Evolutionary conservation across 35 echinoderm and acorn worm genomes (phyloP).

Genomic region (Amphiura filiformis): DNA sequence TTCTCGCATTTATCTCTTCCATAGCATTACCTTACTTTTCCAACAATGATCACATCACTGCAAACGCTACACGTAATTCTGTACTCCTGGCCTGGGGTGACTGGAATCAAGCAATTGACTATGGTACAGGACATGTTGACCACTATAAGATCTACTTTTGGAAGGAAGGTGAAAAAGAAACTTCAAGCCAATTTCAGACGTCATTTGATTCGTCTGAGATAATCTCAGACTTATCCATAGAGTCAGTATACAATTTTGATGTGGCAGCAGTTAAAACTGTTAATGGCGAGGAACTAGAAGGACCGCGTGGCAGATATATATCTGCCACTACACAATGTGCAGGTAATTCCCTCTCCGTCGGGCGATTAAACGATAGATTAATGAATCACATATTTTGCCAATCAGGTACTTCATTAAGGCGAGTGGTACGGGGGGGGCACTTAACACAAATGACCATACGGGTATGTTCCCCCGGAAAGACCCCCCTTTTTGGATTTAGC

Average conservation of each 20-base stretch:
- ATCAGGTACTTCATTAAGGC: too few species aligned
- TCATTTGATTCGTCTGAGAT: not conserved
- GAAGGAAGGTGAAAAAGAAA: not conserved
- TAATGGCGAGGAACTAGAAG: not conserved
- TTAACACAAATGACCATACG: too few species aligned
- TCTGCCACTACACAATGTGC: not conserved
- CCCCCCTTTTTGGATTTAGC: too few species aligned
- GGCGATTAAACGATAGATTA: too few species aligned
- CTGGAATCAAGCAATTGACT: not conserved
- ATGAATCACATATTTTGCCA: too few species aligned
- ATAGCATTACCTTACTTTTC: not conserved
- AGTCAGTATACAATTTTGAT: not conserved
- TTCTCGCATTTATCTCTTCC: too few species aligned
- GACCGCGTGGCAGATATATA: not conserved
- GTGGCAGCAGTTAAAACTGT: not conserved
- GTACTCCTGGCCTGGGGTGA: not conserved
- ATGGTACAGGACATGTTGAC: not conserved
- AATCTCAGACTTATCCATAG: not conserved
- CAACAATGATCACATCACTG: not conserved
- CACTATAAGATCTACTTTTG: not conserved
- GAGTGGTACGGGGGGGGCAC: too few species aligned
- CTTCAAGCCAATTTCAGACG: not conserved
- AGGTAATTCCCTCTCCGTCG: too few species aligned
- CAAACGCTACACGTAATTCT: not conserved
- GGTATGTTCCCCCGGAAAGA: too few species aligned